Base-by-base conservation (phyloP, 92 coral and sea anemone species). In the Virgularia gustaviana region DNA sequence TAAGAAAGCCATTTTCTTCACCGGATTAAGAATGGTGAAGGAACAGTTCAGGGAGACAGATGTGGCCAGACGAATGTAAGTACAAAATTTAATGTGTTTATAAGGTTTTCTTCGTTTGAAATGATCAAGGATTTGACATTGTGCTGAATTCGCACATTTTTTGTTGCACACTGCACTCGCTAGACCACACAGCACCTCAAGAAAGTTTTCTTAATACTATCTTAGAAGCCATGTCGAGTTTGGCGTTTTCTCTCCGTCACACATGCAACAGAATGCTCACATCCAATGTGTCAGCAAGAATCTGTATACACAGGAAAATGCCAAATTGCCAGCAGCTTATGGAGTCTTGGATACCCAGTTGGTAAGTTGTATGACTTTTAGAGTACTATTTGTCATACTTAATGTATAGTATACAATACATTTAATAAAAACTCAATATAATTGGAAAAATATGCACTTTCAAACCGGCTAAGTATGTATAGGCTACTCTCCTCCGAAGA, bases 31-130 rank as follows among this genome's bases (percentile, higher is more conserved):
- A 27, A 92, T 92, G 98, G 96, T 89, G 49, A 92, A 92, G 70
- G 98, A 92, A 42, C 98, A 92, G 84, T 92, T 89, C 45, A 89
- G 89, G 66, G 96, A 92, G 62, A 81, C 98, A 36, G 98, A 95
- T 16, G 82, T 86, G 31, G 88, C 98, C 27, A 89, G 90, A 63
- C 87, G 90, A 71, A 89, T 92, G 98, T 92, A 80, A 88, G 96
- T 56, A 23, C 2, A 18, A 10, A 22, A 0, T 27, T 11, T 15
- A 20, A 9, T 52, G 6, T 2, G 6, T 3, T 6, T 9, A 9
- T 6, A 6, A 0, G 2, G 52, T 66, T 27, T 24, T 28, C 2
- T 11, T 22, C 27, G 9, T 29, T 66, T 41, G 13, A 41, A 24
- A 23, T 20, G 34, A 36, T n/a, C n/a, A n/a, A n/a, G n/a, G n/a